These are phyloP conservation scores for Lepeophtheirus salmonis DNA, from an alignment of 1,140 invertebrate species.

Conservation along the genomic window DNA sequence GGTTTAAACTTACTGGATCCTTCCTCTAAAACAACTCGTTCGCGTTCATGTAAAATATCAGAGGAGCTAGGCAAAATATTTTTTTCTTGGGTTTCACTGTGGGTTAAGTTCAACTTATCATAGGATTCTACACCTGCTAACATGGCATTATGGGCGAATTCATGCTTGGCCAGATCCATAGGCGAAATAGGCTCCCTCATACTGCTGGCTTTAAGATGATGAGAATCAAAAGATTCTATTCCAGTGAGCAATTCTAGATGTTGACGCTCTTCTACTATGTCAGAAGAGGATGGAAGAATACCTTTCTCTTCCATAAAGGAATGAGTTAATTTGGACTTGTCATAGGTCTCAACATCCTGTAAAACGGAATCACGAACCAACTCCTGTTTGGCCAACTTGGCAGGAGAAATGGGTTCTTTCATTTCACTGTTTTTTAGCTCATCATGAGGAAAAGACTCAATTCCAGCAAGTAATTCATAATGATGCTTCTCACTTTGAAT, in stretches of 20 bases:
- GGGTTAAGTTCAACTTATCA: neutral
- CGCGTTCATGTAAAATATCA: neutral
- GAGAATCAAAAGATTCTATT: neutral
- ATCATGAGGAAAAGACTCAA: neutral
- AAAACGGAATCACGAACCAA: neutral
- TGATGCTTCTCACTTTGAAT: neutral
- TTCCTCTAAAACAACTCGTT: too few relatives aligned
- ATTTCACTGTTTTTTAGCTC: neutral
- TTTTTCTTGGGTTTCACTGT: neutral
- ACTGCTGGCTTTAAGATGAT: neutral
- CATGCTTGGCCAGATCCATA: neutral
- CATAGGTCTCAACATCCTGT: neutral
- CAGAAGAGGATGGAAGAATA: neutral
- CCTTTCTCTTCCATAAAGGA: neutral
- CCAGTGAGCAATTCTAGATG: neutral
- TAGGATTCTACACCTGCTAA: neutral
- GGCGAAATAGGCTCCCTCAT: neutral
- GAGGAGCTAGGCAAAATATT: neutral
- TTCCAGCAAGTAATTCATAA: neutral
- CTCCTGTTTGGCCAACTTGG: neutral
- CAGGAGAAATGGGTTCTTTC: neutral
- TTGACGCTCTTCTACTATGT: neutral
- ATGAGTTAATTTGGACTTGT: neutral
- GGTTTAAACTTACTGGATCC: too few relatives aligned
- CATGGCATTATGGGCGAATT: neutral